Conservation (phyloP, 1,140 invertebrate genomes). For the Penaeus chinensis region DNA sequence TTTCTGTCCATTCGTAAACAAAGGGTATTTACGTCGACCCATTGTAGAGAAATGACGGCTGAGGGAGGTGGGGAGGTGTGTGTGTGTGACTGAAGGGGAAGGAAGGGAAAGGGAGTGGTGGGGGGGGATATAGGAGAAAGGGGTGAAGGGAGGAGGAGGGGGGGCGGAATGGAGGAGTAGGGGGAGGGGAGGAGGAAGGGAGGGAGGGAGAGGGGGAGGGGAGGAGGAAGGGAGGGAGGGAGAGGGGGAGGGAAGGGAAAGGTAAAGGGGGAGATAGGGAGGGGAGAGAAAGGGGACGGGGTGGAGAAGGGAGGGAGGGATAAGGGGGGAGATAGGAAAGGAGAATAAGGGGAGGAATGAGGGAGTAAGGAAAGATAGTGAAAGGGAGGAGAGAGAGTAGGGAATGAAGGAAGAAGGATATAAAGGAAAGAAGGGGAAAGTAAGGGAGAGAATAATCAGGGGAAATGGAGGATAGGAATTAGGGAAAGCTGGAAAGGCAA, state of each 20-base stretch:
- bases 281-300: neutral
- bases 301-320: neutral
- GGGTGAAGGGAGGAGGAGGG: neutral
- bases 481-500: no score
- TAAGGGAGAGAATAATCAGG: neutral
- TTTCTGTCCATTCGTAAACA: no score
- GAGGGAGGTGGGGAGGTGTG: no score
- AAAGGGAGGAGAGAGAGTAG: neutral
- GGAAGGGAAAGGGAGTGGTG: neutral
- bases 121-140: neutral
- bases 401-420: neutral
- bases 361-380: no score
- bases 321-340: neutral
- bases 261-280: no score
- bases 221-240: neutral
- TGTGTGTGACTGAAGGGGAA: no score
- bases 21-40: no score
- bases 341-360: neutral
- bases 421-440: neutral
- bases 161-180: neutral
- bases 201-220: no score
- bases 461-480: neutral
- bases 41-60: no score
- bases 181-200: neutral
- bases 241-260: neutral